Percentiles rank a stretch among this genome's conserved stretches.
Evolutionary conservation across 2,888 invertebrate species (phyloP).

Genomic region (Chorisops tibialis): DNA sequence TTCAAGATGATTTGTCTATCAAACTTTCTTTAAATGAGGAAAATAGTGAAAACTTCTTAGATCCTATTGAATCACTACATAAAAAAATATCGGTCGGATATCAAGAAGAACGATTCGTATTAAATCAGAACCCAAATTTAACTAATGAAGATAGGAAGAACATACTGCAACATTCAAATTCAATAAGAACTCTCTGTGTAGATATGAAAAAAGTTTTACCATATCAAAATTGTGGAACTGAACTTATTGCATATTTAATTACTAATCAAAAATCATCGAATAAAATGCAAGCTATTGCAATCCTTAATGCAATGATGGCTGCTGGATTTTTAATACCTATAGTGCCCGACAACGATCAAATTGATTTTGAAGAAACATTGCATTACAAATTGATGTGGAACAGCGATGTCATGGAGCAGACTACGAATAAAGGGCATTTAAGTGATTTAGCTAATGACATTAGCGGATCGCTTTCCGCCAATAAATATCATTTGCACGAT

Average conservation of each 20-base stretch:
- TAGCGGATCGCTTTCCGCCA: too few species aligned
- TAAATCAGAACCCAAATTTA: constrained; percentile 41
- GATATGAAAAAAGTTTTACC: constrained; percentile 48
- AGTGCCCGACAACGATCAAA: constrained; percentile 47
- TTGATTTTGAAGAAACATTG: constrained; percentile 47
- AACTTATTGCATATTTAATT: constrained; percentile 47
- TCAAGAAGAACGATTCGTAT: constrained; percentile 62
- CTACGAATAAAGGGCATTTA: too few species aligned
- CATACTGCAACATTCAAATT: constrained; percentile 52
- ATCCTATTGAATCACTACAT: constrained; percentile 38
- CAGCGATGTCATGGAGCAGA: constrained; percentile 14
- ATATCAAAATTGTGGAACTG: constrained; percentile 46
- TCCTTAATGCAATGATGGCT: constrained; percentile 51
- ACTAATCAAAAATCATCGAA: constrained; percentile 50
- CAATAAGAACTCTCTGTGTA: constrained; percentile 48
- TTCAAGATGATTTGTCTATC: constrained; percentile 73
- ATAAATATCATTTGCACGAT: too few species aligned
- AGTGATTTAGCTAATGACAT: too few species aligned
- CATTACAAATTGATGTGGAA: constrained; percentile 47
- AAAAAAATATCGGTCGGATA: constrained; percentile 70
- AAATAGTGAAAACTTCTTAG: constrained; percentile 2
- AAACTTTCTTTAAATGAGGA: constrained; percentile 43
- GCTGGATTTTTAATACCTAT: constrained; percentile 51
- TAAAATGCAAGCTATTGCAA: constrained; percentile 50
- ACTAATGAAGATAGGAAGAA: constrained; percentile 50